Evolutionary conservation across 2,797 vertebrate genomes (phyloP).

Genomic region (Clarias laeviceps): DNA sequence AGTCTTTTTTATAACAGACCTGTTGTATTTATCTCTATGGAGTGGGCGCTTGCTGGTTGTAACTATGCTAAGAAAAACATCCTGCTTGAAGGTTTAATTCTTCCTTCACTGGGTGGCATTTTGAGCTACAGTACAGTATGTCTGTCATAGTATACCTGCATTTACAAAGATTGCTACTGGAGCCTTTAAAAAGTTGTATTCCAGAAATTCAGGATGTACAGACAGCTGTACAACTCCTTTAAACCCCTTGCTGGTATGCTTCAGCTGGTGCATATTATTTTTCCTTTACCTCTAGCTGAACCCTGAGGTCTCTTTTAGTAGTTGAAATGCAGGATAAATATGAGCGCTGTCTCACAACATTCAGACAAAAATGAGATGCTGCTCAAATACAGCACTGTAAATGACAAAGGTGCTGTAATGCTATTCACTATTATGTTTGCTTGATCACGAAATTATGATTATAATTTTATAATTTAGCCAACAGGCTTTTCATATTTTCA

Average conservation of each 20-base stretch:
- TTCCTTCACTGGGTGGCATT: not conserved
- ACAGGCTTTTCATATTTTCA: constrained; percentile 4
- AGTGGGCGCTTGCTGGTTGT: not conserved
- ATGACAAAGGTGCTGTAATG: not conserved
- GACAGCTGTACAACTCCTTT: not conserved
- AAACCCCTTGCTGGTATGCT: not conserved
- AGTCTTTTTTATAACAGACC: not conserved
- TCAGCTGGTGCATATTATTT: constrained; percentile 2
- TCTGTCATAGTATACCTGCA: not conserved
- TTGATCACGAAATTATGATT: not conserved
- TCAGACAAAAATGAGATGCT: not conserved
- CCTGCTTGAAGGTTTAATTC: not conserved
- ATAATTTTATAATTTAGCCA: not conserved
- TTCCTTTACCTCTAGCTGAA: constrained; percentile 9
- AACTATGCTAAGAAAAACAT: not conserved
- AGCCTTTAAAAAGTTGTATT: not conserved
- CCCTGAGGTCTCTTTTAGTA: constrained; percentile 14
- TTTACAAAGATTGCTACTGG: constrained; percentile 3
- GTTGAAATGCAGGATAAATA: not conserved
- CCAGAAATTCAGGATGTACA: not conserved
- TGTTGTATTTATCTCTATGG: not conserved
- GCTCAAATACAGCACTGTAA: not conserved
- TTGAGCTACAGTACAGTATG: not conserved
- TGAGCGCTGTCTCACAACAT: not conserved
- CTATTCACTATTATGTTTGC: not conserved